Evolutionary conservation across 2,113 vertebrate genomes (phyloP).

Genomic region (Daubentonia madagascariensis): DNA sequence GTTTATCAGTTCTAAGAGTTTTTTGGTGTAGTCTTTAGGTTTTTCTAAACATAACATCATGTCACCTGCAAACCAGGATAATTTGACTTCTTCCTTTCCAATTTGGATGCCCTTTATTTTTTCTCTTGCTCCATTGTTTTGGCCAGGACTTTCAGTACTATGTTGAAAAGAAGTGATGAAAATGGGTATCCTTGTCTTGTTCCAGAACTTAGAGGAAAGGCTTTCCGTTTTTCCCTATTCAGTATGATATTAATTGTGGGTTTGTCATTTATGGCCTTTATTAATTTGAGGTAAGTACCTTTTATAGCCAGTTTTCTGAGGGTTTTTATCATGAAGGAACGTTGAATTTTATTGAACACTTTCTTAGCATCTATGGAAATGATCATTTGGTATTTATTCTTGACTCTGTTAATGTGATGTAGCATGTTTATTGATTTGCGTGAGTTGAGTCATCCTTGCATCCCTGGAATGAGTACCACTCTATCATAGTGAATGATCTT

Average conservation of each 20-base stretch:
- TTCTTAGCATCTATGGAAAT: not conserved
- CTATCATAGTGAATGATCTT: not conserved
- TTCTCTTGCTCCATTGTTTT: too few species aligned
- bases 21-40: too few species aligned
- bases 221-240: not conserved
- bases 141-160: not conserved
- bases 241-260: not conserved
- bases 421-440: not conserved
- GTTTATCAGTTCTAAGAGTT: too few species aligned
- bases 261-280: not conserved
- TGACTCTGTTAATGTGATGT: not conserved
- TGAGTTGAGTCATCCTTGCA: not conserved
- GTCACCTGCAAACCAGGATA: too few species aligned
- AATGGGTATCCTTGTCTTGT: not conserved
- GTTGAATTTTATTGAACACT: not conserved
- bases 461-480: not conserved
- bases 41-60: too few species aligned
- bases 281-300: not conserved
- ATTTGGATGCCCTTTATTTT: too few species aligned
- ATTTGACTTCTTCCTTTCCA: too few species aligned
- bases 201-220: not conserved
- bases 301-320: not conserved
- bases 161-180: not conserved
- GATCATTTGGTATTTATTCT: not conserved
- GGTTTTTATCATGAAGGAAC: not conserved